These are phyloP conservation scores for Eclectus roratus DNA, from an alignment of 2,113 vertebrate species.

Conservation along the genomic window DNA sequence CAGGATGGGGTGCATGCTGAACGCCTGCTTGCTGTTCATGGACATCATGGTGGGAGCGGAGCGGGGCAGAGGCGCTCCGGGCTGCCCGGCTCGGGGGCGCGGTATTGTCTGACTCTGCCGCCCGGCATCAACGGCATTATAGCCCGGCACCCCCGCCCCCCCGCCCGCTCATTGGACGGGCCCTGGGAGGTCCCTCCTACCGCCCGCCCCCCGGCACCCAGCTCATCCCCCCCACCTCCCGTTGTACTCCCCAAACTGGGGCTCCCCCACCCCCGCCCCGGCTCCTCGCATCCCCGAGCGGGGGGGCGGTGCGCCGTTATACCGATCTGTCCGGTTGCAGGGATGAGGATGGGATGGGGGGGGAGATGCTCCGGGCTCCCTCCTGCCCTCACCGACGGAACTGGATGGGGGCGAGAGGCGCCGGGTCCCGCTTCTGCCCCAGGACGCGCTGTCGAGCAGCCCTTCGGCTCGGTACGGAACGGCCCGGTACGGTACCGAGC, in stretches of 20 bases:
- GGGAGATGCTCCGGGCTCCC: background rate
- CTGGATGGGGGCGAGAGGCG: background rate
- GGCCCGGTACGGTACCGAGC: background rate
- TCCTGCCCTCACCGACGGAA: background rate
- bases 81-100: slow-evolving; percentile 61
- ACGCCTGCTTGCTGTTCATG: slow-evolving; percentile 94
- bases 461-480: background rate
- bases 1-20: slow-evolving; percentile 91
- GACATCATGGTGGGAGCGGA: slow-evolving; percentile 84
- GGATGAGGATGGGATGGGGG: background rate
- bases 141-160: slow-evolving; percentile 38
- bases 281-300: background rate
- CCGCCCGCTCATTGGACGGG: background rate
- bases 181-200: background rate
- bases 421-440: background rate
- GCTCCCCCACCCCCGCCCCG: background rate
- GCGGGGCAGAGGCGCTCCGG: slow-evolving; percentile 11
- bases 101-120: slow-evolving; percentile 63
- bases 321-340: background rate
- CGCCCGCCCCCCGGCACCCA: background rate
- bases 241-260: background rate
- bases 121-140: slow-evolving; percentile 55
- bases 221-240: background rate
- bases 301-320: background rate
- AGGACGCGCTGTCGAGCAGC: background rate